Evolutionary conservation across 2,797 vertebrate species (phyloP).

Genomic region (Tapera naevia): DNA sequence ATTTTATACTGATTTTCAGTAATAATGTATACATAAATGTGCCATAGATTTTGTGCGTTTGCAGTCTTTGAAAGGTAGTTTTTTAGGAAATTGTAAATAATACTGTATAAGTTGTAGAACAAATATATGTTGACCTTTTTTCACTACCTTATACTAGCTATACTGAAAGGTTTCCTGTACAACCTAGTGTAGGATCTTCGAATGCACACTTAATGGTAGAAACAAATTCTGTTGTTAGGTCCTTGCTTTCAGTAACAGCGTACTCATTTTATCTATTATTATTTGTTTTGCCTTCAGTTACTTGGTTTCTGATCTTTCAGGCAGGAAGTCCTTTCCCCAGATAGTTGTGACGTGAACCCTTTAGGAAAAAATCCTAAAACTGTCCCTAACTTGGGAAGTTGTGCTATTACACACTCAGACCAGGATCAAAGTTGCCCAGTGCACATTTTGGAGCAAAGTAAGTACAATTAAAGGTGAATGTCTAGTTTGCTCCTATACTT

Average conservation of each 20-base stretch:
- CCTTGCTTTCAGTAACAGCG: slow-evolving; percentile 58
- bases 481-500: neutral
- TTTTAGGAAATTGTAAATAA: slow-evolving; percentile 79
- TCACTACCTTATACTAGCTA: slow-evolving; percentile 9
- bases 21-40: slow-evolving; percentile 67
- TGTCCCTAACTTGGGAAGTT: slow-evolving; percentile 7
- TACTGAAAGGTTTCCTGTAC: slow-evolving; percentile 50
- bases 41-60: slow-evolving; percentile 74
- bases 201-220: slow-evolving; percentile 46
- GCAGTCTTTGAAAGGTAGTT: slow-evolving; percentile 65
- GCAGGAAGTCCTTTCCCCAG: slow-evolving; percentile 31
- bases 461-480: neutral
- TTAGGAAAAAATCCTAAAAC: neutral
- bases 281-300: slow-evolving; percentile 51
- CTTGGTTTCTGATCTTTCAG: slow-evolving; percentile 40
- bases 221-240: slow-evolving; percentile 14
- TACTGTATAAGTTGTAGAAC: slow-evolving; percentile 59
- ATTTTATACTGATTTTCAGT: slow-evolving; percentile 69
- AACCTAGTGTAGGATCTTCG: slow-evolving; percentile 47
- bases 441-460: slow-evolving; percentile 29
- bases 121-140: slow-evolving; percentile 18
- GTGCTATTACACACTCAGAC: neutral
- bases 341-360: slow-evolving; percentile 10
- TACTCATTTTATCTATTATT: slow-evolving; percentile 66
- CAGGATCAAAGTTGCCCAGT: neutral